Base-by-base conservation (phyloP, 2,113 vertebrate genomes). In the Rattus norvegicus region DNA sequence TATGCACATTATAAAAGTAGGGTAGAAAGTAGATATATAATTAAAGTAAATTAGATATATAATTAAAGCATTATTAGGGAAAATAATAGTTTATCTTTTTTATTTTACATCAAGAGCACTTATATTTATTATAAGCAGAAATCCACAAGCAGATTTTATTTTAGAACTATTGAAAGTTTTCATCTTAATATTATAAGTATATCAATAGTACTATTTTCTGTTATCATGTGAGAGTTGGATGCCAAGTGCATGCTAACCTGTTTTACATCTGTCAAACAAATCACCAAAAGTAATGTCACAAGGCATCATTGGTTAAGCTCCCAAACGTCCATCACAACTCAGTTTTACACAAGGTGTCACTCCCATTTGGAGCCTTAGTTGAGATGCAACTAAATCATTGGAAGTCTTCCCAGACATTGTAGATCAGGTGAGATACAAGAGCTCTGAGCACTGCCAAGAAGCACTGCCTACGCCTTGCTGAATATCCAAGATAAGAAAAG, bases 361-460 rank as follows among this genome's bases (percentile, higher is more conserved):
- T 95, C 76, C 39, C 3, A 86, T 73, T 39, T 83, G 54, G 39
- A 47, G 85, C 5, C 73, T 96, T 80, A 86, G 59, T 52, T 75
- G 70, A 94, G 36, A 76, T 65, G 61, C 39, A 81, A 52, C 84
- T 69, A 79, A 90, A 84, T 93, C 59, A 84, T 75, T 92, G 56
- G 56, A 84, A 72, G 1, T 43, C 19, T 91, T 86, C 22, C 30
- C 47, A 77, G 11, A 84, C n/a, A 28, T 61, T 85, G 11, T n/a
- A n/a, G n/a, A 47, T n/a, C 30, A 93, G 73, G 16, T 88, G 36
- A 70, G 14, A 59, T 43, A 2, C 36, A 65, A 70, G n/a, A 30
- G 9, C 59, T 75, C 52, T 9, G 30, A 70, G 36, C 2, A 39
- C 19, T 75, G 10, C 19, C 20, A 49, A 24, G 47, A 85, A 93